phyloP scores from a whole-genome alignment of 2,113 vertebrate species.

The Limnothrissa miodon region DNA sequence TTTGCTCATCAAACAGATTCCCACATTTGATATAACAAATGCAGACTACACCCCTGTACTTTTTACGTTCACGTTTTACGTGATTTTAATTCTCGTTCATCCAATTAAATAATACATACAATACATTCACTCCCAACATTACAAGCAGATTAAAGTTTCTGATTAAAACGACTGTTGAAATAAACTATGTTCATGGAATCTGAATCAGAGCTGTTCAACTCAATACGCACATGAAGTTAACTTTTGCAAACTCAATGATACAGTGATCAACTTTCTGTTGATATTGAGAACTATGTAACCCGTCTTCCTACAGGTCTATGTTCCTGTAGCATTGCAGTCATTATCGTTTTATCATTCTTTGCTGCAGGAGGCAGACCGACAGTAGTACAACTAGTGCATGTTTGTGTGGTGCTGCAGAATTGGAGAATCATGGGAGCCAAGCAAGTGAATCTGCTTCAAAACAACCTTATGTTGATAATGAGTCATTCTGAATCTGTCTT shows the following conservation, averaged over 20 bases:
- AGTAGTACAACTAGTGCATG: not conserved
- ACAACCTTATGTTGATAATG: too few relatives aligned
- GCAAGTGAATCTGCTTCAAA: too few relatives aligned
- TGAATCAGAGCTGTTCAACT: too few relatives aligned
- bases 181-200: not conserved
- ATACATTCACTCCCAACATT: constrained; percentile 1
- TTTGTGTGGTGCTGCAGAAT: not conserved
- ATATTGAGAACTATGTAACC: too few relatives aligned
- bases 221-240: too few relatives aligned
- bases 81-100: not conserved
- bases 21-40: not conserved
- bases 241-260: too few relatives aligned
- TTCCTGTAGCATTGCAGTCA: too few relatives aligned
- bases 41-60: not conserved
- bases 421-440: too few relatives aligned
- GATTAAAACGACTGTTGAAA: not conserved
- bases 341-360: too few relatives aligned
- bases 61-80: not conserved
- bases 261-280: too few relatives aligned
- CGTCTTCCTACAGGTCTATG: too few relatives aligned
- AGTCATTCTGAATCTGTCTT: too few relatives aligned
- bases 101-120: not conserved
- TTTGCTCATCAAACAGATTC: not conserved
- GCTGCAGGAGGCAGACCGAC: not conserved
- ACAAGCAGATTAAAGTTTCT: not conserved